phyloP scores from a whole-genome alignment of 2,888 invertebrate species.

The Agelastica alni region DNA sequence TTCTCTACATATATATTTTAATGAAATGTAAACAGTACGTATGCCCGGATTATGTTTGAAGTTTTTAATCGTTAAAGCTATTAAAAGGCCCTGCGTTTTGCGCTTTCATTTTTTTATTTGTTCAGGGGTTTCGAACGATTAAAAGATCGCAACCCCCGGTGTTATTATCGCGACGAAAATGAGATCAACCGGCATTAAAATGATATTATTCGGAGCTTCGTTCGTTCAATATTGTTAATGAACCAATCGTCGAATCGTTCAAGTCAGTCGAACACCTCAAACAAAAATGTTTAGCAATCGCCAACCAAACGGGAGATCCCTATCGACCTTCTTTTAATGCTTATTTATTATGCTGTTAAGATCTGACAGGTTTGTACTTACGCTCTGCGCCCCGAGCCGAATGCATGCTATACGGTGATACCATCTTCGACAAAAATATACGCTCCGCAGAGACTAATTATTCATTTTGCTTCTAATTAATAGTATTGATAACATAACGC shows the following conservation, averaged over 20 bases:
- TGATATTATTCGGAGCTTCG: no score
- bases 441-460: slow-evolving; percentile 31
- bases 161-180: no score
- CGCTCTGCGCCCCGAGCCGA: slow-evolving; percentile 24
- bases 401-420: slow-evolving; percentile 24
- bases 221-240: no score
- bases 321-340: slow-evolving; percentile 30
- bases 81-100: slow-evolving; percentile 40
- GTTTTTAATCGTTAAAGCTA: slow-evolving; percentile 47
- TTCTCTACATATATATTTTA: slow-evolving; percentile 55
- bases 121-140: slow-evolving; percentile 9
- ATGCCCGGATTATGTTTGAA: slow-evolving; percentile 42
- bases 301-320: slow-evolving; percentile 17
- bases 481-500: slow-evolving; percentile 38
- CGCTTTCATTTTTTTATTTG: slow-evolving; percentile 33
- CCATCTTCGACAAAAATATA: slow-evolving; percentile 24
- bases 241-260: no score
- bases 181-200: no score
- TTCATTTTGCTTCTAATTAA: slow-evolving; percentile 38
- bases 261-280: slow-evolving; percentile 14
- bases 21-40: slow-evolving; percentile 49
- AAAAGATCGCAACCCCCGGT: slow-evolving; percentile 7
- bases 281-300: slow-evolving; percentile 14
- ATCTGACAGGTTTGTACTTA: slow-evolving; percentile 32
- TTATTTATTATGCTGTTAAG: slow-evolving; percentile 34